phyloP scores from a whole-genome alignment of 2,113 vertebrate species.

The Strix uralensis region DNA sequence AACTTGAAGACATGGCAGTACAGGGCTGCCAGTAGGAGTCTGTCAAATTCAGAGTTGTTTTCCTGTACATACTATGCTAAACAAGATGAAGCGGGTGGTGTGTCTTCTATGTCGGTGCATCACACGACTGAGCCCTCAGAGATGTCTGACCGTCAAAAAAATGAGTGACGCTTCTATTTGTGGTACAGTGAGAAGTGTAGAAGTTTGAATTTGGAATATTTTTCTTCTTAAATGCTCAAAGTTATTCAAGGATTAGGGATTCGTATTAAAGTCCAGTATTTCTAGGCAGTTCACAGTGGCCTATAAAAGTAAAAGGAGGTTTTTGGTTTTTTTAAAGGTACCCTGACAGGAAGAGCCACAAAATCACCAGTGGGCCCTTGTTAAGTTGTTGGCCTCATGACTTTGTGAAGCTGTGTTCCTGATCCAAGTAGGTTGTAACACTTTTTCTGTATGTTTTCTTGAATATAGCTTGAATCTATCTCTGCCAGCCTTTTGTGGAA shows the following conservation, averaged over 20 bases:
- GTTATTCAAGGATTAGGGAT: not conserved
- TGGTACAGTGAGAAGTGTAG: not conserved
- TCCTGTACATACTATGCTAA: not conserved
- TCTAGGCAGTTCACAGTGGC: not conserved
- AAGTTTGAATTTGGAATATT: not conserved
- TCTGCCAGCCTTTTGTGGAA: not conserved
- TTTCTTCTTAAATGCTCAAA: not conserved
- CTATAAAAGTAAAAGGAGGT: not conserved
- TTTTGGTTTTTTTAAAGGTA: not conserved
- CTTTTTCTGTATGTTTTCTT: not conserved
- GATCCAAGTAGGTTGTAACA: not conserved
- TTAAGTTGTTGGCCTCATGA: not conserved
- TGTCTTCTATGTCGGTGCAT: not conserved
- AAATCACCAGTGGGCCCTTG: not conserved
- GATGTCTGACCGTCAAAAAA: not conserved
- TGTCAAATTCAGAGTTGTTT: not conserved
- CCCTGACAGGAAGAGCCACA: not conserved
- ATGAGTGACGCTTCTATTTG: not conserved
- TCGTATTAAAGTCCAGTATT: not conserved
- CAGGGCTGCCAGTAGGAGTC: not conserved
- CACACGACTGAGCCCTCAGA: not conserved
- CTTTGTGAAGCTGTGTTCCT: not conserved
- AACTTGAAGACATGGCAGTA: not conserved
- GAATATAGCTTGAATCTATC: not conserved
- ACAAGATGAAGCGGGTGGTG: not conserved